phyloP scores from a whole-genome alignment of 2,113 vertebrate genomes.

The Callocephalon fimbriatum region DNA sequence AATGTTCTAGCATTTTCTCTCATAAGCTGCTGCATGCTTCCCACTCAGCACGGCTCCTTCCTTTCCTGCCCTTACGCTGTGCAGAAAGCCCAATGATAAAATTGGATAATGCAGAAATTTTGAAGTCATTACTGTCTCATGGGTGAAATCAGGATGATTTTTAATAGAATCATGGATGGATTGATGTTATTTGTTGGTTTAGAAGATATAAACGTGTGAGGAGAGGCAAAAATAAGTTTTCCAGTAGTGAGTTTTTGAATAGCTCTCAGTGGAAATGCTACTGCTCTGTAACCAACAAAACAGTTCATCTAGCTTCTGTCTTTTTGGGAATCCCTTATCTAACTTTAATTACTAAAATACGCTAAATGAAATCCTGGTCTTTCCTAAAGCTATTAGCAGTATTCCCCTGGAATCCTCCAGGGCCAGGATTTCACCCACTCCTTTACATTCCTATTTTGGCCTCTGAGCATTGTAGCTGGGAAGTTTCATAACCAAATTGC shows the following conservation, averaged over 20 bases:
- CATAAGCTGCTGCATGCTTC: not conserved
- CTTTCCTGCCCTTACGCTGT: not conserved
- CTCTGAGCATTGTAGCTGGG: not conserved
- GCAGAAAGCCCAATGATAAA: not conserved
- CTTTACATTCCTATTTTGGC: not conserved
- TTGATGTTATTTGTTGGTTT: not conserved
- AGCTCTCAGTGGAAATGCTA: not conserved
- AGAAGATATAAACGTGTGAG: not conserved
- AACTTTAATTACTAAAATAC: slow-evolving; percentile 2
- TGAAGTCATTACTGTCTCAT: not conserved
- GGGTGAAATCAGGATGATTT: not conserved
- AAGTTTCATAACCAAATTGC: not conserved
- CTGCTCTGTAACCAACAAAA: not conserved
- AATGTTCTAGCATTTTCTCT: not conserved
- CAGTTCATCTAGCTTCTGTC: not conserved
- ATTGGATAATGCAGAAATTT: not conserved
- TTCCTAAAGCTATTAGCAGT: not conserved
- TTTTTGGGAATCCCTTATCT: not conserved
- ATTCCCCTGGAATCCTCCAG: not conserved
- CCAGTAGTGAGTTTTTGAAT: not conserved
- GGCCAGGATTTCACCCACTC: not conserved
- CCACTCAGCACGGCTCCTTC: not conserved
- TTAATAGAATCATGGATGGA: rapidly evolving
- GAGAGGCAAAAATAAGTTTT: not conserved
- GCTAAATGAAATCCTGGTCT: not conserved